Base-by-base conservation (phyloP, 53 echinoderm and acorn worm species). In the Astropecten irregularis region DNA sequence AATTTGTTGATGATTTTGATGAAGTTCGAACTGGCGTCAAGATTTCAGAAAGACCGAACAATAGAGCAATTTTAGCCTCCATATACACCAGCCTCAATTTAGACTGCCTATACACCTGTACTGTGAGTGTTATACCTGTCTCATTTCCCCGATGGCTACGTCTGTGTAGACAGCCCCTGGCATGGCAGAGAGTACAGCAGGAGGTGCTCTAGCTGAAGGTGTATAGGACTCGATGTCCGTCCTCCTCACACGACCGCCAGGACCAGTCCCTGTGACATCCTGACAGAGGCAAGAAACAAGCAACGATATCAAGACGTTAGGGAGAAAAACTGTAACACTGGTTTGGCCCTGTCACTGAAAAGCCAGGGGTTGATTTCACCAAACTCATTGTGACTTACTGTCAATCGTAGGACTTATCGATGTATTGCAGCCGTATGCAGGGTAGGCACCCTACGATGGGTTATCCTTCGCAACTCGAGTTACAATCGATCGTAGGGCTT, bases 261-360 rank as follows among this genome's bases (percentile, higher is more conserved):
- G 93, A n/a, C 96, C 96, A 34, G 85, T 91, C 9, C 96, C 96
- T 6, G 85, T 47, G 1, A 96, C 89, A 52, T 67, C 67, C 96
- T 96, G 48, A 42, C 6, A 11, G 42, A 6, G 11, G 11, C 6
- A 42, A 42, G 42, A 31, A 61, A 61, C 10, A 61, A 32, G 16
- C 15, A 32, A 61, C n/a, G n/a, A n/a, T n/a, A n/a, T n/a, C n/a
- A n/a, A n/a, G n/a, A n/a, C n/a, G n/a, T n/a, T n/a, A n/a, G n/a
- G n/a, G n/a, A n/a, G n/a, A n/a, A n/a, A n/a, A n/a, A n/a, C n/a
- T n/a, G n/a, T n/a, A n/a, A n/a, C n/a, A n/a, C 7, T 22, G 68
- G 19, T 11, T 37, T 67, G 30, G 8, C 16, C 8, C 33, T 22
- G 29, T 67, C 10, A 9, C 59, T 67, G 9, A 8, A 4, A 73